phyloP scores from a whole-genome alignment of 2,797 vertebrate species.

The Sandelia bainsii region DNA sequence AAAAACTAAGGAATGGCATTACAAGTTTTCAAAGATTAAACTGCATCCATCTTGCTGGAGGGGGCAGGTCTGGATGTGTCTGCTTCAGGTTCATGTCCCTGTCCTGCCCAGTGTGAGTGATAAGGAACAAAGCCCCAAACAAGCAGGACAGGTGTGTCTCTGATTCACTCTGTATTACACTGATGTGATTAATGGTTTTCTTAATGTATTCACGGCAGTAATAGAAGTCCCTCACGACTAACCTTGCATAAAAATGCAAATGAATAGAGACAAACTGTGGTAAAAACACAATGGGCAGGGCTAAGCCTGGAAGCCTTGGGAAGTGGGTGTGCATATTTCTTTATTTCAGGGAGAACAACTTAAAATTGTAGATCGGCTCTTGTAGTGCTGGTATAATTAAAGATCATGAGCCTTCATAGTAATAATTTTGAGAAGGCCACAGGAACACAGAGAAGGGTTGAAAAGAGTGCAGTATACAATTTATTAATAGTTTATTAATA shows the following conservation, averaged over 20 bases:
- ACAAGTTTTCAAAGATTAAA: conserved; percentile 11
- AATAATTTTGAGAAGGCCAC: conserved; percentile 44
- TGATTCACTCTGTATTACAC: conserved; percentile 78
- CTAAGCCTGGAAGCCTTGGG: conserved; percentile 76
- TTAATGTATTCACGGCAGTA: conserved; percentile 83
- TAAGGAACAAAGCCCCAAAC: conserved; percentile 65
- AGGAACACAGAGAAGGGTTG: background rate
- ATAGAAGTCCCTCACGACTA: conserved; percentile 82
- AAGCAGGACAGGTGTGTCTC: conserved; percentile 77
- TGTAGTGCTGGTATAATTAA: conserved; percentile 72
- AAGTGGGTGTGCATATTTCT: conserved; percentile 85
- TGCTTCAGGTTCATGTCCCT: conserved; percentile 48
- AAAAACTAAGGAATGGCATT: background rate
- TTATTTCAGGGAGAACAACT: conserved; percentile 72
- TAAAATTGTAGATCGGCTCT: conserved; percentile 76
- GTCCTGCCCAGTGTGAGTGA: conserved; percentile 64
- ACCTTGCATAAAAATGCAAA: conserved; percentile 88
- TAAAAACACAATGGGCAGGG: conserved; percentile 75
- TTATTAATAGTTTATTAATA: too few relatives aligned
- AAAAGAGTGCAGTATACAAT: too few relatives aligned
- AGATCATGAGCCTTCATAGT: conserved; percentile 44
- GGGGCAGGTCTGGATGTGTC: conserved; percentile 49
- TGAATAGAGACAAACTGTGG: conserved; percentile 79
- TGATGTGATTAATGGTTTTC: conserved; percentile 85
- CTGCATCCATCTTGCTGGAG: conserved; percentile 40